Evolutionary conservation across 2,113 vertebrate genomes (phyloP).

Genomic region (Spilogale gracilis): DNA sequence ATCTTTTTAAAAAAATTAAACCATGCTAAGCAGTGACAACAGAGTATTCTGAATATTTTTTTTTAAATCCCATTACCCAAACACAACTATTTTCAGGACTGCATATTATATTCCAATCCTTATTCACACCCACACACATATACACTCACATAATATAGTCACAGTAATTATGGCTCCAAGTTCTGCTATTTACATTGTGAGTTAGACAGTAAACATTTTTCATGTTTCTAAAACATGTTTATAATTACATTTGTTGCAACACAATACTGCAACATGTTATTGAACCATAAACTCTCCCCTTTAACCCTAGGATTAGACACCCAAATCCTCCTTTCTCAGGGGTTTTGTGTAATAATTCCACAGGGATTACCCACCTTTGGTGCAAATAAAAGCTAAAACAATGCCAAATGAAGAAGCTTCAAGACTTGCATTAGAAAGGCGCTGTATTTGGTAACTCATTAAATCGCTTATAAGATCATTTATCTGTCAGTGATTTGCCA

Average conservation of each 20-base stretch:
- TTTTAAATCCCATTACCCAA: constrained; percentile 18
- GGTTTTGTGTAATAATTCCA: background rate
- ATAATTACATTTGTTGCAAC: background rate
- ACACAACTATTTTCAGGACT: background rate
- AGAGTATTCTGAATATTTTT: background rate
- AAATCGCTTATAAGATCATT: constrained; percentile 58
- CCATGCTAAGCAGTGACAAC: background rate
- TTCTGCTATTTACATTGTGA: background rate
- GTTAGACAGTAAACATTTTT: constrained; percentile 20
- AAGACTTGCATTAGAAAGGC: background rate
- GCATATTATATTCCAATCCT: background rate
- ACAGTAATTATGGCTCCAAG: constrained; percentile 15
- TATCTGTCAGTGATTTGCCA: constrained; percentile 70
- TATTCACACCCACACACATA: background rate
- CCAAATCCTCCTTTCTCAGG: background rate
- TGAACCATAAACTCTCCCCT: background rate
- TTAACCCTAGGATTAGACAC: background rate
- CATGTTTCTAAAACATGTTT: constrained; percentile 21
- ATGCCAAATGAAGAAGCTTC: background rate
- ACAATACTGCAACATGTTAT: background rate
- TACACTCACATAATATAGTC: background rate
- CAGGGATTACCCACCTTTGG: background rate
- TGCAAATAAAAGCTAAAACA: constrained; percentile 49
- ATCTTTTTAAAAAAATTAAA: background rate
- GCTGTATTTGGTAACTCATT: constrained; percentile 7